Conservation (phyloP, 2,113 vertebrate species). For the Sander vitreus region DNA sequence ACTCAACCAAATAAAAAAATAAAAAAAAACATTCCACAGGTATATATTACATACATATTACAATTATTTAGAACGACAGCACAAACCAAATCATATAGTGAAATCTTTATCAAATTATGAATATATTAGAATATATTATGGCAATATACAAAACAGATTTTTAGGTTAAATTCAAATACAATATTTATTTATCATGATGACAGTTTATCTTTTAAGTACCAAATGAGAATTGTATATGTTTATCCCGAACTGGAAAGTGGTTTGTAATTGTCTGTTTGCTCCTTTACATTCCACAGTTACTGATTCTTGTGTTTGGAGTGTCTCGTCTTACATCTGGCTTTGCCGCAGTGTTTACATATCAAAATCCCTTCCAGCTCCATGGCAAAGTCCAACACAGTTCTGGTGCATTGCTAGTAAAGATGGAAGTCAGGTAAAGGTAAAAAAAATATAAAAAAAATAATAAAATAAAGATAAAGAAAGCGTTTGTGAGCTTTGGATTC, state of each 20-base stretch:
- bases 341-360: constrained; percentile 59
- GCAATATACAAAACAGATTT: constrained; percentile 75
- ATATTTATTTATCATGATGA: constrained; percentile 75
- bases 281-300: constrained; percentile 49
- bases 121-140: constrained; percentile 81
- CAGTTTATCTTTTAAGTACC: constrained; percentile 53
- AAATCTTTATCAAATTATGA: constrained; percentile 76
- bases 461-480: neutral
- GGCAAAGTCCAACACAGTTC: constrained; percentile 44
- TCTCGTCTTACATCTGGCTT: constrained; percentile 41
- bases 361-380: constrained; percentile 37
- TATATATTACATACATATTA: constrained; percentile 56
- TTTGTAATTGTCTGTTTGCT: constrained; percentile 40
- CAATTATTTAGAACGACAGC: constrained; percentile 79
- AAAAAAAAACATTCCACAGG: constrained; percentile 63
- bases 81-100: constrained; percentile 83
- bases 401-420: constrained; percentile 50
- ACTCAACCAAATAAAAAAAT: constrained; percentile 15
- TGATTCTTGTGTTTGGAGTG: constrained; percentile 29
- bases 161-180: constrained; percentile 67
- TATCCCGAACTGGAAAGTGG: constrained; percentile 23
- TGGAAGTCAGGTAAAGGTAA: constrained; percentile 24
- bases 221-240: constrained; percentile 47
- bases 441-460: no score
- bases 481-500: constrained; percentile 36